Conservation (phyloP, 2,113 vertebrate genomes). For the Platichthys stellatus region DNA sequence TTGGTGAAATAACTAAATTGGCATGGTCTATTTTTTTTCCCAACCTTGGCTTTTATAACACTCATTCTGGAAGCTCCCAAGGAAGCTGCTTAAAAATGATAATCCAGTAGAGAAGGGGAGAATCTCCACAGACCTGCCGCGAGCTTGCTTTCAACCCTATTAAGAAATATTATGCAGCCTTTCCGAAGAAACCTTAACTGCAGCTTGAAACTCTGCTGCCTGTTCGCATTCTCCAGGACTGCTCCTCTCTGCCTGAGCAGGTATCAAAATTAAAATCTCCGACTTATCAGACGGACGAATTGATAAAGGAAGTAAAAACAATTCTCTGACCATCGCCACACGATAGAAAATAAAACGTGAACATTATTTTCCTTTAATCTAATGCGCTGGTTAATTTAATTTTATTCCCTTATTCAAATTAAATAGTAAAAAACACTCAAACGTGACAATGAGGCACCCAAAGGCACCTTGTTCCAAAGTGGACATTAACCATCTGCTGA, state of each 20-base stretch:
- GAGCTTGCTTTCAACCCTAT: constrained; percentile 81
- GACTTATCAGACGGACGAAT: constrained; percentile 11
- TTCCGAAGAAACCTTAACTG: constrained; percentile 74
- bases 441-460: neutral
- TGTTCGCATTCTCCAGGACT: constrained; percentile 69
- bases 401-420: no score
- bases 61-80: constrained; percentile 78
- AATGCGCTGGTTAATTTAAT: neutral
- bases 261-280: constrained; percentile 51
- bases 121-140: constrained; percentile 82
- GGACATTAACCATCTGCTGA: neutral
- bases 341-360: neutral
- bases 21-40: constrained; percentile 33
- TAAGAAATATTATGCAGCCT: constrained; percentile 84
- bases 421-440: no score
- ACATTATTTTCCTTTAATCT: neutral
- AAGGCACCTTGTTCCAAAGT: neutral
- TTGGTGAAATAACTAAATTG: constrained; percentile 69
- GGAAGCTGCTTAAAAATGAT: constrained; percentile 86
- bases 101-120: constrained; percentile 83
- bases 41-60: constrained; percentile 43
- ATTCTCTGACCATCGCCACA: neutral
- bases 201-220: constrained; percentile 78
- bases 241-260: constrained; percentile 68
- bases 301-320: neutral